Percentiles rank a stretch among this genome's conserved stretches.
phyloP scores from a whole-genome alignment of 2,888 invertebrate species.

The Rotaria macrura region DNA sequence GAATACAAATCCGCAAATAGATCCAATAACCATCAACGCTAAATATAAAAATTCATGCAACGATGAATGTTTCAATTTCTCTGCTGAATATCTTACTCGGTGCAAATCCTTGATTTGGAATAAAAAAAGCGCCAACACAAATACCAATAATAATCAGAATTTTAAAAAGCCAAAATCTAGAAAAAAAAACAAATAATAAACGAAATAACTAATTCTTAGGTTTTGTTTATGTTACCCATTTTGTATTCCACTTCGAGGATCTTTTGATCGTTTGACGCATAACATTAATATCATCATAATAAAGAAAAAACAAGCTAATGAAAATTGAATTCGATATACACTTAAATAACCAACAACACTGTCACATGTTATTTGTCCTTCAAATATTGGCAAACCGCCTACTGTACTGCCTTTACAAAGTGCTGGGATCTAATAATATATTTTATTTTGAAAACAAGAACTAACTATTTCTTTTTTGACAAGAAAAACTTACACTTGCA shows the following conservation, averaged over 20 bases:
- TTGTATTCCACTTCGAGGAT: slow-evolving; percentile 82
- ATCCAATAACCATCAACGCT: slow-evolving; percentile 54
- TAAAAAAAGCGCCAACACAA: slow-evolving; percentile 88
- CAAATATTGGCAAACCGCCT: not conserved
- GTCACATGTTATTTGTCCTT: slow-evolving; percentile 58
- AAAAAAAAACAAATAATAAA: not conserved
- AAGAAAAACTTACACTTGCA: not conserved
- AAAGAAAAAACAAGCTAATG: slow-evolving; percentile 78
- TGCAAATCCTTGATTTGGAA: slow-evolving; percentile 56
- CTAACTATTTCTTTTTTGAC: not conserved
- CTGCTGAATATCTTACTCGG: not conserved
- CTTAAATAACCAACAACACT: slow-evolving; percentile 82
- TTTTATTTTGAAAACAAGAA: too few species aligned
- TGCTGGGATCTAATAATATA: slow-evolving; percentile 6
- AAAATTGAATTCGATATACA: slow-evolving; percentile 89
- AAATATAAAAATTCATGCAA: not conserved
- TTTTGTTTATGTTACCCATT: slow-evolving; percentile 59
- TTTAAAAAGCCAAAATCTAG: slow-evolving; percentile 83
- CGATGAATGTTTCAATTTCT: too few species aligned
- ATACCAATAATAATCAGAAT: slow-evolving; percentile 78
- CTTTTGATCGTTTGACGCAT: slow-evolving; percentile 78
- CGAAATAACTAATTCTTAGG: too few species aligned
- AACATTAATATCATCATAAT: slow-evolving; percentile 56
- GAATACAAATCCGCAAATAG: slow-evolving; percentile 88
- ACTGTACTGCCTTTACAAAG: not conserved